phyloP scores from a whole-genome alignment of 2,888 invertebrate species.

The Tiliacea citrago region DNA sequence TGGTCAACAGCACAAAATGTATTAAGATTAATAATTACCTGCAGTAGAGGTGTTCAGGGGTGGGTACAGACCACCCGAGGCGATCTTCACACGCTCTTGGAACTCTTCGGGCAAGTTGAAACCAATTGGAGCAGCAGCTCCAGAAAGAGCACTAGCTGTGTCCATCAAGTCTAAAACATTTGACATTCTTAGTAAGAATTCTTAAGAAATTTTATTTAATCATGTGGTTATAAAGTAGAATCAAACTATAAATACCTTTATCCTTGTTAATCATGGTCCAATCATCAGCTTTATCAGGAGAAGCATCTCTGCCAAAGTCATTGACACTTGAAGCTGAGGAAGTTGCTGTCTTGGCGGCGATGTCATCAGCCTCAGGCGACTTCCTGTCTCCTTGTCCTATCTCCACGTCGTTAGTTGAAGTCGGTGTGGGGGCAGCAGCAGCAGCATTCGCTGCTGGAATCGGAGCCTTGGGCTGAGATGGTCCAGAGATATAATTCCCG shows the following conservation, averaged over 20 bases:
- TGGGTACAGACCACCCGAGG: conserved; percentile 79
- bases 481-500: conserved; percentile 17
- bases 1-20: conserved; percentile 9
- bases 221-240: conserved; percentile 3
- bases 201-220: background rate
- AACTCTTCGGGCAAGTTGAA: conserved; percentile 82
- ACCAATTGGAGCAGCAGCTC: conserved; percentile 71
- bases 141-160: conserved; percentile 61
- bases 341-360: conserved; percentile 57
- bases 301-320: conserved; percentile 70
- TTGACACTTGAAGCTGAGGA: conserved; percentile 60
- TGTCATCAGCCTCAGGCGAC: conserved; percentile 51
- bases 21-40: conserved; percentile 71
- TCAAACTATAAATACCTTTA: conserved; percentile 74
- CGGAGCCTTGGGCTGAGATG: conserved; percentile 6
- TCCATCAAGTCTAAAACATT: conserved; percentile 78
- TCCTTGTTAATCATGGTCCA: conserved; percentile 86
- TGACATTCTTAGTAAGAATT: background rate
- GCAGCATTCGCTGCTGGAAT: conserved; percentile 32
- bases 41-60: conserved; percentile 81
- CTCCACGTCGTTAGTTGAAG: conserved; percentile 67
- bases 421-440: conserved; percentile 40
- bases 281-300: conserved; percentile 80
- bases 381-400: conserved; percentile 73
- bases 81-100: conserved; percentile 75